Conservation (phyloP, 2,888 invertebrate species). For the Drosophila limbata region DNA sequence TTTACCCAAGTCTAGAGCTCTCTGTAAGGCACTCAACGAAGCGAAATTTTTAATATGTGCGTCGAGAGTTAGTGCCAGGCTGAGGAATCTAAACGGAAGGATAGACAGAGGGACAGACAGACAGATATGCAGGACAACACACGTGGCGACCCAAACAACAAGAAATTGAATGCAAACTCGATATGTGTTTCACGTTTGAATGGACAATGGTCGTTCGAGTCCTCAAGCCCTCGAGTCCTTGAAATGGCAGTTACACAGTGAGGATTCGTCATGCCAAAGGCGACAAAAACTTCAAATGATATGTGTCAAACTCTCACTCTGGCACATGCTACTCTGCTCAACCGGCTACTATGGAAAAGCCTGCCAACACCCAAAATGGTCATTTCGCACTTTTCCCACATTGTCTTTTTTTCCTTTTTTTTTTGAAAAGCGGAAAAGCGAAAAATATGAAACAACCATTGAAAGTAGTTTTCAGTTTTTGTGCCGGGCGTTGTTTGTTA, state of each 20-base stretch:
- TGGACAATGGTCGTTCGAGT: constrained; percentile 54
- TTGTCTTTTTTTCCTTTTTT: not conserved
- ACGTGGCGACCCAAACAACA: constrained; percentile 41
- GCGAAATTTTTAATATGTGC: constrained; percentile 62
- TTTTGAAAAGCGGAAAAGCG: constrained; percentile 23
- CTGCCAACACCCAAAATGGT: too few relatives aligned
- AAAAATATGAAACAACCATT: constrained; percentile 50
- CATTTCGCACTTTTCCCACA: constrained; percentile 10
- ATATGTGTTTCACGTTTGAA: constrained; percentile 54
- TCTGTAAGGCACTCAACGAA: constrained; percentile 51
- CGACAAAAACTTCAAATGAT: constrained; percentile 62
- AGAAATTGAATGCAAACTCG: constrained; percentile 44
- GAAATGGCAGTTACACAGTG: not conserved
- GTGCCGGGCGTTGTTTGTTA: constrained; percentile 31
- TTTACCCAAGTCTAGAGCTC: constrained; percentile 55
- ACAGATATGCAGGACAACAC: constrained; percentile 5
- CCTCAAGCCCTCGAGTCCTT: constrained; percentile 16
- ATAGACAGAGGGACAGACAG: constrained; percentile 2
- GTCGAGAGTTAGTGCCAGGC: constrained; percentile 26
- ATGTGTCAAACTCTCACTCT: constrained; percentile 70
- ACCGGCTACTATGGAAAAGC: constrained; percentile 28
- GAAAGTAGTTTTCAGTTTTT: constrained; percentile 21
- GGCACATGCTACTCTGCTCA: constrained; percentile 51
- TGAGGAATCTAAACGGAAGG: constrained; percentile 9
- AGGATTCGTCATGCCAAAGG: constrained; percentile 24